A percentile compares a stretch with the other conserved stretches of the same genome.
These are phyloP conservation scores for Sula dactylatra DNA, from an alignment of 2,113 vertebrate species.

Conservation along the genomic window DNA sequence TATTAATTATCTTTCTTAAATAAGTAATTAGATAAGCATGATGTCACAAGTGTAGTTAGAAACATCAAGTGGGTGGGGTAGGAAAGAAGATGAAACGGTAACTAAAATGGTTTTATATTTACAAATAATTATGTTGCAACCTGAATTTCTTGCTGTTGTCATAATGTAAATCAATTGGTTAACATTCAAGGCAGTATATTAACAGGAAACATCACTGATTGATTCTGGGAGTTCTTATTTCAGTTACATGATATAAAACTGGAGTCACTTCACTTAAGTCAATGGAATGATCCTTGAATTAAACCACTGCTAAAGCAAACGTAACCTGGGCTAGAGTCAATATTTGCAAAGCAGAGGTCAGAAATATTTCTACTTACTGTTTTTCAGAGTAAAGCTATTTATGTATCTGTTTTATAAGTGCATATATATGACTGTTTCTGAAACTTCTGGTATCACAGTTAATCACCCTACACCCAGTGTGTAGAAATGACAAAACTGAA, in stretches of 20 bases:
- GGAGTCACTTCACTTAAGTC: neutral
- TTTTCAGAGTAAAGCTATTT: neutral
- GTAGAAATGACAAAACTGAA: neutral
- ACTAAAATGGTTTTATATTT: neutral
- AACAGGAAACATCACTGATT: neutral
- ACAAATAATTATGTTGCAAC: neutral
- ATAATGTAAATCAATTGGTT: neutral
- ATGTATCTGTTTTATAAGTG: neutral
- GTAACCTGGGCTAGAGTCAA: neutral
- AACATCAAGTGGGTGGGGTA: neutral
- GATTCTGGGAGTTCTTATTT: neutral
- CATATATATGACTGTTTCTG: neutral
- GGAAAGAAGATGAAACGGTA: neutral
- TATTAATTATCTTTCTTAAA: constrained; percentile 18
- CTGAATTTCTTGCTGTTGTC: neutral
- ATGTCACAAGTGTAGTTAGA: neutral
- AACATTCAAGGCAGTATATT: neutral
- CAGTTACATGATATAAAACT: neutral
- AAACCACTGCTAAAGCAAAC: neutral
- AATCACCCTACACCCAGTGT: neutral
- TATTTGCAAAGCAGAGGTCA: neutral
- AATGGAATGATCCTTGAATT: neutral
- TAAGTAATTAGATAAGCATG: constrained; percentile 11
- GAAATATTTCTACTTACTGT: neutral
- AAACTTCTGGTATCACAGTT: neutral